A percentile compares a stretch with the other conserved stretches of the same genome.
Conservation (phyloP, 2,797 vertebrate species). For the Sciaenops ocellatus region DNA sequence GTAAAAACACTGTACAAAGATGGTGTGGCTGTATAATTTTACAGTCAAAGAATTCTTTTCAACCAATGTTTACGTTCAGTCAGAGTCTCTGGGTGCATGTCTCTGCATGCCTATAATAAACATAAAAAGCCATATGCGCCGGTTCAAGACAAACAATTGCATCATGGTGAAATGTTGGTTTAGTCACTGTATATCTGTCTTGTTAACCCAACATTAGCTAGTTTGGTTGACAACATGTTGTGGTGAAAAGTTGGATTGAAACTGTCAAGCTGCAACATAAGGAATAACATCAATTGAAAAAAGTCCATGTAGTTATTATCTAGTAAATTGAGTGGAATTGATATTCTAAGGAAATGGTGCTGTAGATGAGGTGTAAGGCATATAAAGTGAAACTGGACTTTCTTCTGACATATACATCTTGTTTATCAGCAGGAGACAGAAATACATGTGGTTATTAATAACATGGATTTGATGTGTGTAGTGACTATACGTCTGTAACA, state of each 20-base stretch:
- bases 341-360: constrained; percentile 11
- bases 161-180: constrained; percentile 1
- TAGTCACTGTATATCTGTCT: constrained; percentile 4
- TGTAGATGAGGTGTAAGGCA: neutral
- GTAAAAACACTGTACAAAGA: neutral
- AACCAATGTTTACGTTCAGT: neutral
- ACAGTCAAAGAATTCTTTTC: neutral
- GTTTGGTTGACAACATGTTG: neutral
- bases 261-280: neutral
- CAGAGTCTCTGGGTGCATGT: neutral
- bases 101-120: neutral
- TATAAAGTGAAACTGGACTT: constrained; percentile 26
- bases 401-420: constrained; percentile 6
- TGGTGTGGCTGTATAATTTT: neutral
- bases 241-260: neutral
- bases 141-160: neutral
- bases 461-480: constrained; percentile 31
- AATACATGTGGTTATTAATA: constrained; percentile 43
- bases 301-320: neutral
- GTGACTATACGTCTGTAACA: constrained; percentile 33
- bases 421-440: constrained; percentile 56
- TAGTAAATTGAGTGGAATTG: neutral
- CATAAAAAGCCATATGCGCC: neutral
- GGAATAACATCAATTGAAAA: neutral
- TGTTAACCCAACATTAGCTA: constrained; percentile 1